phyloP scores from a whole-genome alignment of 92 coral and sea anemone species.

The Epizoanthus illoricatus region DNA sequence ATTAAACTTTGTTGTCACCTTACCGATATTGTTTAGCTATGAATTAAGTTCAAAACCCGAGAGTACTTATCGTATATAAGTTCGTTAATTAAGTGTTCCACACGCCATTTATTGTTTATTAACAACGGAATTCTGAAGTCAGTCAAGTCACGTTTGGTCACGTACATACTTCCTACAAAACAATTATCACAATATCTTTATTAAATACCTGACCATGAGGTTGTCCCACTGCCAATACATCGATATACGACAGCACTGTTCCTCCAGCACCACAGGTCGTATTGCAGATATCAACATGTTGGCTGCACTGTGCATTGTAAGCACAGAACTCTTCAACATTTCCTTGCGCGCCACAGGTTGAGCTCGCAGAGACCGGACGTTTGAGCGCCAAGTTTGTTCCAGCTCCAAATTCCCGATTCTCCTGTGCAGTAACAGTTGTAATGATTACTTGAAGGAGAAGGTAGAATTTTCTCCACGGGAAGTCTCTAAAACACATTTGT shows the following conservation, averaged over 20 bases:
- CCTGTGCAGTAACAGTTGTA: constrained; percentile 1
- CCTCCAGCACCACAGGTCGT: constrained; percentile 1
- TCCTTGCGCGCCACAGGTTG: constrained; percentile 8
- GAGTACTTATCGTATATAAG: too few species aligned
- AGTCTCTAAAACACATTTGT: constrained; percentile 20
- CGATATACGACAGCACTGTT: constrained; percentile 6
- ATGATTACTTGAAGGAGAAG: constrained; percentile 10
- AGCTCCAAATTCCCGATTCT: neutral
- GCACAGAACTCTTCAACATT: constrained; percentile 1
- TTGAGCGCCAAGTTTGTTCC: constrained; percentile 17
- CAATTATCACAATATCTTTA: too few species aligned
- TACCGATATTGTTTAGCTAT: too few species aligned
- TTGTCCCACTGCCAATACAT: constrained; percentile 17
- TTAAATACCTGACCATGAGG: neutral
- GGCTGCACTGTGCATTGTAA: neutral
- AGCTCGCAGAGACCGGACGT: constrained; percentile 8
- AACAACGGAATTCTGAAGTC: too few species aligned
- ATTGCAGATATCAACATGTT: constrained; percentile 3
- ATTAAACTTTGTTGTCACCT: too few species aligned
- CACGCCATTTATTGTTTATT: too few species aligned
- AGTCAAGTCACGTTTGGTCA: too few species aligned
- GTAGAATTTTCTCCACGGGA: constrained; percentile 2
- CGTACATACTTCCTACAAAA: too few species aligned
- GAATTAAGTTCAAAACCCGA: too few species aligned
- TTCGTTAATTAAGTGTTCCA: too few species aligned